Evolutionary conservation across 2,797 vertebrate genomes (phyloP).

Genomic region (Adrianichthys oophorus): DNA sequence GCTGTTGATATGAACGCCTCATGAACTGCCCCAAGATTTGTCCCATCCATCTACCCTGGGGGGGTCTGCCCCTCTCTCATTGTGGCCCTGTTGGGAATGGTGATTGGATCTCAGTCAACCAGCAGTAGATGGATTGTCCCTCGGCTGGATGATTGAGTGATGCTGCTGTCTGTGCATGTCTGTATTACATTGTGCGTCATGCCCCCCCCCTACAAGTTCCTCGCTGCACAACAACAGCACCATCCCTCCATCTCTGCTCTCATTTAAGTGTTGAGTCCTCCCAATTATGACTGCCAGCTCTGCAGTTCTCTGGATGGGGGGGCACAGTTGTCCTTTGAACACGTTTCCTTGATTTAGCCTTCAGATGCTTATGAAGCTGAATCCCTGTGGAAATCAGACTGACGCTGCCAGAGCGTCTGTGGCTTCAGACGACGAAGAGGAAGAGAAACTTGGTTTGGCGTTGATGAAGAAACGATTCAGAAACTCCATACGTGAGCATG

Average conservation of each 20-base stretch:
- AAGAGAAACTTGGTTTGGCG: conserved; percentile 17
- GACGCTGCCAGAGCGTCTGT: conserved; percentile 27
- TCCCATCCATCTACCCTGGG: conserved; percentile 63
- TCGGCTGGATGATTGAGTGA: conserved; percentile 64
- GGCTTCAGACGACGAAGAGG: conserved; percentile 20
- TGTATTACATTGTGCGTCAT: conserved; percentile 44
- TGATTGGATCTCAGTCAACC: conserved; percentile 77
- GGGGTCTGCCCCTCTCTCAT: conserved; percentile 69
- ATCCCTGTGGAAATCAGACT: conserved; percentile 41
- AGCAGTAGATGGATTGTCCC: conserved; percentile 70
- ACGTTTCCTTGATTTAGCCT: conserved; percentile 50
- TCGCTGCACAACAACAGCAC: conserved; percentile 55
- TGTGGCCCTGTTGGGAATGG: conserved; percentile 69
- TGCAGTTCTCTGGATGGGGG: conserved; percentile 27
- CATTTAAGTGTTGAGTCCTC: conserved; percentile 67
- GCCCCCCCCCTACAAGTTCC: conserved; percentile 29
- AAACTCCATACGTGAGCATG: conserved; percentile 4
- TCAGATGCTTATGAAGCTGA: conserved; percentile 49
- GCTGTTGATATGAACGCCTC: conserved; percentile 46
- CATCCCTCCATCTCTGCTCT: conserved; percentile 62
- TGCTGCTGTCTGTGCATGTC: conserved; percentile 48
- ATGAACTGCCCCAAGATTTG: conserved; percentile 56
- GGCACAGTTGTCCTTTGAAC: conserved; percentile 40
- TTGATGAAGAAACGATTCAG: conserved; percentile 8
- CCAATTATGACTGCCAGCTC: conserved; percentile 47